These are phyloP conservation scores for Podargus strigoides DNA, from an alignment of 2,797 vertebrate species.

Conservation along the genomic window DNA sequence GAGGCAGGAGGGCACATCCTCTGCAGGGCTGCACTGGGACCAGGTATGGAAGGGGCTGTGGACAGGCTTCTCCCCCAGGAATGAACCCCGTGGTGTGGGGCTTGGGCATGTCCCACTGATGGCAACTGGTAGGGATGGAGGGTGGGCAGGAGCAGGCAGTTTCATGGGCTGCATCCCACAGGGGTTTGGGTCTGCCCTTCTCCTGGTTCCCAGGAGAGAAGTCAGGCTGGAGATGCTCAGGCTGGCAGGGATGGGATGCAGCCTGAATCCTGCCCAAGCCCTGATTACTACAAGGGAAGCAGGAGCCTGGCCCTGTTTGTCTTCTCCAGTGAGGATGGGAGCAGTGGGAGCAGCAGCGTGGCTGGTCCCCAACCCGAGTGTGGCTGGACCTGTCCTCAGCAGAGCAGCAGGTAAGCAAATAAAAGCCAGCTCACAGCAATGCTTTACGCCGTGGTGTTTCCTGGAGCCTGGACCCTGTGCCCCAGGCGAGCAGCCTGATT, in stretches of 20 bases:
- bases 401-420: neutral
- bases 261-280: neutral
- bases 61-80: accelerated
- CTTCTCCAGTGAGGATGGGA: neutral
- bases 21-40: accelerated
- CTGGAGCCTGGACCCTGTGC: neutral
- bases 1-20: accelerated
- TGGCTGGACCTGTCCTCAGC: neutral
- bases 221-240: no score
- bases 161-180: neutral
- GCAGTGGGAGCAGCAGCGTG: neutral
- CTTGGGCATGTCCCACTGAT: accelerated
- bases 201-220: neutral
- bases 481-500: neutral
- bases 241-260: neutral
- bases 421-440: accelerated
- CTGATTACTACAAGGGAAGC: accelerated
- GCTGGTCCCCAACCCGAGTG: neutral
- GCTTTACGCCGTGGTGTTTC: neutral
- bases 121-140: accelerated
- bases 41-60: neutral
- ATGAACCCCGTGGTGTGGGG: accelerated
- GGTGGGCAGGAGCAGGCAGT: neutral
- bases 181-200: neutral
- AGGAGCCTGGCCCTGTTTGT: neutral